Base-by-base conservation (phyloP, 2,113 vertebrate genomes). In the Fulica atra region DNA sequence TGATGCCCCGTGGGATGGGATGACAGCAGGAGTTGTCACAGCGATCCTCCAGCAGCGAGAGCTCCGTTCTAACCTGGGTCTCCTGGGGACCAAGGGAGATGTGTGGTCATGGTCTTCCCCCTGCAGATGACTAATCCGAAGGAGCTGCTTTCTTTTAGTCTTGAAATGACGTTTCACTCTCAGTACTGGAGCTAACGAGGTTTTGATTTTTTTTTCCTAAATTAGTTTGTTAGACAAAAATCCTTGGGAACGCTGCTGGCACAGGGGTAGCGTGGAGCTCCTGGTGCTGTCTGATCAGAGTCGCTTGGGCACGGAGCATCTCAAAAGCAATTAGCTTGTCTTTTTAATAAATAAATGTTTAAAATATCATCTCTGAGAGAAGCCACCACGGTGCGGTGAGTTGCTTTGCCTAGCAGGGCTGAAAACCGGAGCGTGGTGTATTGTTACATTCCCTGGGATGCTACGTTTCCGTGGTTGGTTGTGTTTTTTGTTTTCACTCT, bases 11-110 rank as follows among this genome's bases (percentile, higher is more conserved):
- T 35, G 72, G 64, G 46, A 18, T 42, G 38, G 53, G 42, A 28
- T 44, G 40, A 20, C 40, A 66, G 10, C 1, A 36, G 42, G 42
- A 71, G 61, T 81, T 53, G 24, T 56, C 24, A 13, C 0, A 0
- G 42, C 51, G 56, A 12, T 78, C 60, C 36, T 86, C 64, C 81
- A 92, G 69, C 64, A 71, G 2, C 24, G 69, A 48, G 28, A 64
- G 64, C 42, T 56, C 2, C 61, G 78, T 64, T 68, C 76, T 59
- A 6, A 83, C 90, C 44, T 42, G 36, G 50, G 21, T 93, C 51
- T 91, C 33, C 46, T 38, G 48, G 48, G 42, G 51, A 31, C 60
- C 68, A 4, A 61, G 13, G 51, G 63, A 63, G 31, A 68, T 60
- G 64, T 15, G 7, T 1, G 2, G 16, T 64, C 51, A 12, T 74